phyloP scores from a whole-genome alignment of 2,888 invertebrate species.

The Stomorhina lunata region DNA sequence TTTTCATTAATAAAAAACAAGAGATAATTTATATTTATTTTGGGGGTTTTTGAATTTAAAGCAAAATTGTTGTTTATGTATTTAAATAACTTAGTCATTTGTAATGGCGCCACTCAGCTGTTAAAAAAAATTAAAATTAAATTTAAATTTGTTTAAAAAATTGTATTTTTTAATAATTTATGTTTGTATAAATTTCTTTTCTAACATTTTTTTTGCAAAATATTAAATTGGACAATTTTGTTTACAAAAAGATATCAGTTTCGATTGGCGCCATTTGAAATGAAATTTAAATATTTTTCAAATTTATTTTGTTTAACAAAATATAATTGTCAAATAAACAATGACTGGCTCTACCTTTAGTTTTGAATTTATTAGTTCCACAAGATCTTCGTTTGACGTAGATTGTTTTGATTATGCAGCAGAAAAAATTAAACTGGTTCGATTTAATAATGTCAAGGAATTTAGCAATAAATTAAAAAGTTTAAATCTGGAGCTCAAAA shows the following conservation, averaged over 20 bases:
- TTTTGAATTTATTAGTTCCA: not conserved
- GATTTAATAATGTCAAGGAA: not conserved
- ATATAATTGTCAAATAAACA: not conserved
- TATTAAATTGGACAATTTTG: not conserved
- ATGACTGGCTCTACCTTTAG: not conserved
- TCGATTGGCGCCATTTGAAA: not conserved
- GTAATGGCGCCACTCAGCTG: slow-evolving; percentile 10
- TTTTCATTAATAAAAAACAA: not conserved
- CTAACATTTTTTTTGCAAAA: not conserved
- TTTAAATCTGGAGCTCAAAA: too few relatives aligned
- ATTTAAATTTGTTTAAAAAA: not conserved
- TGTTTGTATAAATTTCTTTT: not conserved
- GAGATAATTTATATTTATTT: not conserved
- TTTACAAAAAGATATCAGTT: not conserved
- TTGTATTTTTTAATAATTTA: not conserved
- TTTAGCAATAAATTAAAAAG: too few relatives aligned
- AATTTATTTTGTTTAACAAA: not conserved
- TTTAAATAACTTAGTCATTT: not conserved
- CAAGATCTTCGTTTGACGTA: not conserved
- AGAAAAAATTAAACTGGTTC: not conserved
- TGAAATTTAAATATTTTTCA: not conserved
- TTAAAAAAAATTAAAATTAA: not conserved
- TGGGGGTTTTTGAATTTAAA: not conserved
- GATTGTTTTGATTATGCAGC: not conserved
- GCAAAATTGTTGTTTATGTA: not conserved